Evolutionary conservation across 30 jellyfish, hydroid and myxozoan species (phyloP), one percentile per base, ranked within the genome.

Genomic region (Sanderia malayensis): DNA sequence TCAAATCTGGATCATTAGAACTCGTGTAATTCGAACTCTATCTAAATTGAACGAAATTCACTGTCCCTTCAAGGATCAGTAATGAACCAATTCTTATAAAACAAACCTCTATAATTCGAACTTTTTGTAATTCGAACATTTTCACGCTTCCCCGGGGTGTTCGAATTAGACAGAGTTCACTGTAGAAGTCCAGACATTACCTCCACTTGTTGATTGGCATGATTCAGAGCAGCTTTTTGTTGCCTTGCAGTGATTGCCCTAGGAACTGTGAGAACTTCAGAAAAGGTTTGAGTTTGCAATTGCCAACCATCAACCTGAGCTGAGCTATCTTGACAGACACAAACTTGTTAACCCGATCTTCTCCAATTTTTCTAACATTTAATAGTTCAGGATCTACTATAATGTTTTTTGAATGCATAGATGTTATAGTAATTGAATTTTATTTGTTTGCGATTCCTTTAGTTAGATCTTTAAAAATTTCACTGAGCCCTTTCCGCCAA

Each of bases 171-270:
- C n/a, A n/a, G n/a, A n/a, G n/a, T n/a, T n/a, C n/a, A n/a, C n/a
- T n/a, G 44, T 3, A 73, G 67, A 28, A 73, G 85, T 24, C 18
- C 74, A 26, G 85, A 53, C 85, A 73, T 73, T 1, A 58, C 75
- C 75, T 58, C 85, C 17, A 73, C 71, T 45, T 76, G 87, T 60
- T 60, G 57, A 1, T 58, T 61, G 13, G 85, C 85, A 73, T 59
- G 58, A 73, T 34, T 32, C 4, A 73, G 65, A 24, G 85, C 85
- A 73, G 73, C 65, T 58, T 31, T 73, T 30, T 59, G 85, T 33
- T 73, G 74, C 45, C 74, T 31, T 28, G 45, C 9, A 6, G 63
- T 52, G 7, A 34, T 41, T 52, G 74, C 62, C 49, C 75, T 55
- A 9, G 74, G 63, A 27, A 73, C 64, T 30, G 85, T 73, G 13